Evolutionary conservation across 2,797 vertebrate genomes (phyloP).

Genomic region (Anabacerthia variegaticeps): DNA sequence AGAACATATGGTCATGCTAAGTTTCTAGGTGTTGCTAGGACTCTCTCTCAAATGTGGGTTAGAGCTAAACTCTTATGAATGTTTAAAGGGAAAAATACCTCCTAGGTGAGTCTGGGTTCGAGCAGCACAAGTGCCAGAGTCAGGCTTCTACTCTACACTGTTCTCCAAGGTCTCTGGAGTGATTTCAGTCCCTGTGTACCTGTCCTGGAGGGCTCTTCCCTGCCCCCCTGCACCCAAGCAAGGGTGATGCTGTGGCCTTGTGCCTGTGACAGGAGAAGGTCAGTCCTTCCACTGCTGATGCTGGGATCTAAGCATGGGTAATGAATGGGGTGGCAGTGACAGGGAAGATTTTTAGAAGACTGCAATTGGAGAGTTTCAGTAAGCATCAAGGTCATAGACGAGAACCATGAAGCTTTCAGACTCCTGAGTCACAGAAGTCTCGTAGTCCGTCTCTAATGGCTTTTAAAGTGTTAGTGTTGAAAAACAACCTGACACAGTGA

Average conservation of each 20-base stretch:
- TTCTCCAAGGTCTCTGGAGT: neutral
- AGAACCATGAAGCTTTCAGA: neutral
- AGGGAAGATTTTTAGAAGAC: neutral
- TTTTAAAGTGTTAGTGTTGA: neutral
- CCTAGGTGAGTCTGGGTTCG: neutral
- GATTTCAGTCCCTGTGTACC: neutral
- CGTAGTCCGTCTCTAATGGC: neutral
- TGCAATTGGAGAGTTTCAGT: neutral
- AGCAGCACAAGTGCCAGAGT: neutral
- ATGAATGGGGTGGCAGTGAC: neutral
- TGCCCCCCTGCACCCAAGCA: neutral
- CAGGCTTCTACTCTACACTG: neutral
- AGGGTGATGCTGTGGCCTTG: neutral
- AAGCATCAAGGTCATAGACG: neutral
- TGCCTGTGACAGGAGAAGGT: neutral
- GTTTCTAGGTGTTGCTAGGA: neutral
- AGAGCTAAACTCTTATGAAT: neutral
- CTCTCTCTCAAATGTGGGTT: neutral
- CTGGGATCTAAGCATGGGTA: neutral
- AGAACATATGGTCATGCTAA: accelerated
- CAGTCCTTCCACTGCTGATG: neutral
- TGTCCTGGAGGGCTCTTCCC: neutral
- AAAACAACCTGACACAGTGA: neutral
- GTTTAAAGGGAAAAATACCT: neutral
- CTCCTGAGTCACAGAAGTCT: neutral